Conservation (phyloP, 2,888 invertebrate genomes). For the Dione juno region DNA sequence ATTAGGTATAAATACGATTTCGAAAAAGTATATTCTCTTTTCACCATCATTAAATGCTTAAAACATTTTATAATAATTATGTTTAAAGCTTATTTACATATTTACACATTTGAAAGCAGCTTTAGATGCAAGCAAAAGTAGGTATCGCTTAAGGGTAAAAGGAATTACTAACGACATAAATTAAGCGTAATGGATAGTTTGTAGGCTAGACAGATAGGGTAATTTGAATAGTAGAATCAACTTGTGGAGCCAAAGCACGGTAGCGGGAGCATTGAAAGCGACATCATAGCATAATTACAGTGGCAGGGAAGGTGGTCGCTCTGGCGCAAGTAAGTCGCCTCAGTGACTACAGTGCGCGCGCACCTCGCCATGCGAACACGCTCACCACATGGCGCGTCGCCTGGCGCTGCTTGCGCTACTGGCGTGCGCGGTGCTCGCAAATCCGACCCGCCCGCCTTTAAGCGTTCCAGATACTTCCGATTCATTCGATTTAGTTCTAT, state of each 20-base stretch:
- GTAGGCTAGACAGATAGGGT: conserved; percentile 47
- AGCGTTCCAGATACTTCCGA: conserved; percentile 56
- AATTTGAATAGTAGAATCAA: conserved; percentile 60
- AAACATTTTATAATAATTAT: not conserved
- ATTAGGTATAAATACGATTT: no score
- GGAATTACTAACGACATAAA: conserved; percentile 33
- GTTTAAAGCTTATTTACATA: not conserved
- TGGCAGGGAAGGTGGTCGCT: conserved; percentile 71
- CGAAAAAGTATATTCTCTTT: not conserved
- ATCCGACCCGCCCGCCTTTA: conserved; percentile 57
- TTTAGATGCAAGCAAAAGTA: conserved; percentile 3
- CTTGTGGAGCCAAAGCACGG: conserved; percentile 60
- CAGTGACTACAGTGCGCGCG: conserved; percentile 75
- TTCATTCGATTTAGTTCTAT: conserved; percentile 66
- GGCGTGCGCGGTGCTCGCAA: conserved; percentile 65
- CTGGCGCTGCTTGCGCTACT: conserved; percentile 79
- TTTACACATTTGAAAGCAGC: conserved; percentile 9
- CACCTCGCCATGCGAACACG: conserved; percentile 82
- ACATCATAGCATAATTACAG: conserved; percentile 69
- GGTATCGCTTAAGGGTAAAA: conserved; percentile 31
- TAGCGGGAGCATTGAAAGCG: conserved; percentile 72
- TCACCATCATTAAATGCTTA: not conserved
- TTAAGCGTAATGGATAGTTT: conserved; percentile 48
- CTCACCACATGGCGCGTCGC: conserved; percentile 80
- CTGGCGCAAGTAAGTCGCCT: conserved; percentile 52